These are phyloP conservation scores for Agapetus fuscipes DNA, from an alignment of 2,888 invertebrate species.

Conservation along the genomic window DNA sequence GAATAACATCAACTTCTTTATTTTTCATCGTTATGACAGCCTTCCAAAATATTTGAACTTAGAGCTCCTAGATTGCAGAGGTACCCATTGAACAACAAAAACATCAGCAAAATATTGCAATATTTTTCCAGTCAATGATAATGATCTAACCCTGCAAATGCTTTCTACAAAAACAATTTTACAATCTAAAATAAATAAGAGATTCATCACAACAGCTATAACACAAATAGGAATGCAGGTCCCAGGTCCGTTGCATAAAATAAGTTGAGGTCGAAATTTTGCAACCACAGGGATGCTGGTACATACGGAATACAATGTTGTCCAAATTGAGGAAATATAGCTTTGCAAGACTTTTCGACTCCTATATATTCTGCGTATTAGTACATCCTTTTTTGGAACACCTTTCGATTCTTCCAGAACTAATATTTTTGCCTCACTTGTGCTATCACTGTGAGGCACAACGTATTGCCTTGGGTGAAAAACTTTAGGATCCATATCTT, in stretches of 20 bases:
- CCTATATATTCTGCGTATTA: conserved; percentile 59
- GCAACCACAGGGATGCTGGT: conserved; percentile 60
- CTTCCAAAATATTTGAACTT: conserved; percentile 70
- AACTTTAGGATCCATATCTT: conserved; percentile 48
- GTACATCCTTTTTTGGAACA: conserved; percentile 30
- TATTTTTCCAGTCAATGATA: conserved; percentile 85
- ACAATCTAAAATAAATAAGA: conserved; percentile 54
- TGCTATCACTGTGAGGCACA: conserved; percentile 65
- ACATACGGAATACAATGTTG: conserved; percentile 64
- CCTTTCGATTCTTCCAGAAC: conserved; percentile 12
- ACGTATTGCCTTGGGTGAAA: conserved; percentile 72
- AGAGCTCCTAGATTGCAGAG: conserved; percentile 55
- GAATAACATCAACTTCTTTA: neutral
- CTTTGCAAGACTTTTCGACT: conserved; percentile 84
- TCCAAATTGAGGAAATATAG: conserved; percentile 66
- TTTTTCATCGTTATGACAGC: conserved; percentile 42
- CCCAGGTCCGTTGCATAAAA: conserved; percentile 93
- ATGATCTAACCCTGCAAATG: conserved; percentile 80
- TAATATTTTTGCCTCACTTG: conserved; percentile 59
- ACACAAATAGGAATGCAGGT: conserved; percentile 90
- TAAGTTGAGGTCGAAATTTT: conserved; percentile 63
- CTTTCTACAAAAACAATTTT: conserved; percentile 90
- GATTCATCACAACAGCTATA: conserved; percentile 63
- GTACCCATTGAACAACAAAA: conserved; percentile 90
- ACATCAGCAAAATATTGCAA: conserved; percentile 75